phyloP scores from a whole-genome alignment of 2,113 vertebrate species.

The Forbesichthys agassizii region DNA sequence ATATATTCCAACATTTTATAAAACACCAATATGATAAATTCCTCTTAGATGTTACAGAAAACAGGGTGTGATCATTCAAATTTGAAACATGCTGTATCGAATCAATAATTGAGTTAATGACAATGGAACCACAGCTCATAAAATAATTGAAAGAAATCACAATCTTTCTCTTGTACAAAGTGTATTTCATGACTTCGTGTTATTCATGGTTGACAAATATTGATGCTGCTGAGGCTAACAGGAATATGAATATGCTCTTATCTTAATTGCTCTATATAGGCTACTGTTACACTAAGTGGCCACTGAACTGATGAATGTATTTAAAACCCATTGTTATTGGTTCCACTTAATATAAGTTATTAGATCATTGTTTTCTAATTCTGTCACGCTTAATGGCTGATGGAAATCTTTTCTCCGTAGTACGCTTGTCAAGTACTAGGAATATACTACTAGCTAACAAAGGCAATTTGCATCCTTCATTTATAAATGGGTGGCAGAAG shows the following conservation, averaged over 20 bases:
- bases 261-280: constrained; percentile 29
- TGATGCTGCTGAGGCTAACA: neutral
- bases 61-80: too few relatives aligned
- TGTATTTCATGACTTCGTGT: constrained; percentile 30
- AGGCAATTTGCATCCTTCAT: neutral
- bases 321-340: neutral
- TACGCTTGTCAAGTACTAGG: too few relatives aligned
- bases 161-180: constrained; percentile 5
- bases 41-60: too few relatives aligned
- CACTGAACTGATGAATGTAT: constrained; percentile 7
- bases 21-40: too few relatives aligned
- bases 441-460: too few relatives aligned
- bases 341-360: neutral
- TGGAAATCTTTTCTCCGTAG: neutral
- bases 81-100: too few relatives aligned
- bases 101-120: too few relatives aligned
- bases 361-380: neutral
- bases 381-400: neutral
- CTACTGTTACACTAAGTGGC: constrained; percentile 13
- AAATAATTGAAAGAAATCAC: constrained; percentile 12
- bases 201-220: constrained; percentile 39
- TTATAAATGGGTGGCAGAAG: too few relatives aligned
- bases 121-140: too few relatives aligned
- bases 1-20: too few relatives aligned
- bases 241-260: constrained; percentile 35